Evolutionary conservation across 2,113 vertebrate genomes (phyloP).

Genomic region (Climacteris rufus): DNA sequence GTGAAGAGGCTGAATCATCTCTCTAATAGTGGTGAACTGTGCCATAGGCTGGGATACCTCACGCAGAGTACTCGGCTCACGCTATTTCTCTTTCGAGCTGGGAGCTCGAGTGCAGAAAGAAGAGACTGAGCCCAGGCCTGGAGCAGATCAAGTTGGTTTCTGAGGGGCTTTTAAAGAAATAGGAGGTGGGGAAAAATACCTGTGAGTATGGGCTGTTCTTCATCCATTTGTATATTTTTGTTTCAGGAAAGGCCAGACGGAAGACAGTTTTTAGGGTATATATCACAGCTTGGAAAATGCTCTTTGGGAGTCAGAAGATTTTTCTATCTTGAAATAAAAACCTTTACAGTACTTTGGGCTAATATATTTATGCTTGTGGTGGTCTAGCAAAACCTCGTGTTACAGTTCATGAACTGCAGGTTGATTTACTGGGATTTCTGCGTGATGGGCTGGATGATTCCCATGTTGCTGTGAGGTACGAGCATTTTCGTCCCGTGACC

Average conservation of each 20-base stretch:
- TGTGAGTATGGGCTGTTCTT: not conserved
- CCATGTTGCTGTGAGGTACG: fast-evolving
- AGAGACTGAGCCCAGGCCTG: not conserved
- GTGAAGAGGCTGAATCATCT: conserved; percentile 27
- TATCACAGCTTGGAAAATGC: not conserved
- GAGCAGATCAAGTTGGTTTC: not conserved
- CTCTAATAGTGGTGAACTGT: not conserved
- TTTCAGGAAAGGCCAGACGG: not conserved
- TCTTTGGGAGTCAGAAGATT: not conserved
- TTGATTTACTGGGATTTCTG: not conserved
- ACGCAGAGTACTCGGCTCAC: fast-evolving
- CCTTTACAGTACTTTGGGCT: not conserved
- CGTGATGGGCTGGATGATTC: not conserved
- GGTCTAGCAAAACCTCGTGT: not conserved
- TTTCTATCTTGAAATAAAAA: not conserved
- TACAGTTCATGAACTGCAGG: not conserved
- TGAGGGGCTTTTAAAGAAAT: not conserved
- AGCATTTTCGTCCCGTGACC: conserved; percentile 4
- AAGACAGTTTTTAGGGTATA: not conserved
- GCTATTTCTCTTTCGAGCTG: not conserved
- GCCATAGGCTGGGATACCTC: not conserved
- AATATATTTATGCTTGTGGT: not conserved
- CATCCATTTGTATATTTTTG: not conserved
- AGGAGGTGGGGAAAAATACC: not conserved
- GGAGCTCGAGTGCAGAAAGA: not conserved